These are phyloP conservation scores for Ctena decussata DNA, from an alignment of 2,888 invertebrate species.

Conservation along the genomic window DNA sequence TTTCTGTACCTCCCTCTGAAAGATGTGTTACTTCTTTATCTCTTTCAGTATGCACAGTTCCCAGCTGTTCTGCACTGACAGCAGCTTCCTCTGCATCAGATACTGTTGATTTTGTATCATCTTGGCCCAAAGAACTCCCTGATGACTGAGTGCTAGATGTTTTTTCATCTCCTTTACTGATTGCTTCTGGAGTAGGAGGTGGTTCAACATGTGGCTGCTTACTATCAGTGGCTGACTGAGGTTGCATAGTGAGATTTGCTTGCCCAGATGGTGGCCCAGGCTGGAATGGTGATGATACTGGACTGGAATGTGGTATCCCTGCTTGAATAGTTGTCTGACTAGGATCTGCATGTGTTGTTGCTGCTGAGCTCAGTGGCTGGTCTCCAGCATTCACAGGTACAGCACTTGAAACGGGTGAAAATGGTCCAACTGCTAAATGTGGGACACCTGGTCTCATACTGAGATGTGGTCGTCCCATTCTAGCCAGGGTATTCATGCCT, in stretches of 20 bases:
- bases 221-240: not conserved
- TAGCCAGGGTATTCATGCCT: not conserved
- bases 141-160: not conserved
- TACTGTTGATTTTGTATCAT: not conserved
- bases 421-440: not conserved
- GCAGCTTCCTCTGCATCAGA: not conserved
- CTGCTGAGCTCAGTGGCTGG: not conserved
- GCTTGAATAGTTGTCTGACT: constrained; percentile 9
- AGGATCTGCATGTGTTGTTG: constrained; percentile 9
- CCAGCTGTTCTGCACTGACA: not conserved
- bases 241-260: not conserved
- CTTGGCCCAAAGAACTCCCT: not conserved
- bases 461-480: constrained; percentile 3
- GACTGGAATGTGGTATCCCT: not conserved
- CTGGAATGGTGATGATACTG: constrained; percentile 1
- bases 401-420: not conserved
- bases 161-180: not conserved
- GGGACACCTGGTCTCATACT: constrained; percentile 15
- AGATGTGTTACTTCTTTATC: not conserved
- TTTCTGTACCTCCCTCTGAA: not conserved
- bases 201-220: not conserved
- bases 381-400: not conserved
- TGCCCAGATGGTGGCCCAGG: constrained; percentile 1
- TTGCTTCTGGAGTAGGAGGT: not conserved
- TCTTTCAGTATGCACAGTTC: not conserved